Evolutionary conservation across 2,113 vertebrate genomes (phyloP).

Genomic region (Sminthopsis crassicaudata): DNA sequence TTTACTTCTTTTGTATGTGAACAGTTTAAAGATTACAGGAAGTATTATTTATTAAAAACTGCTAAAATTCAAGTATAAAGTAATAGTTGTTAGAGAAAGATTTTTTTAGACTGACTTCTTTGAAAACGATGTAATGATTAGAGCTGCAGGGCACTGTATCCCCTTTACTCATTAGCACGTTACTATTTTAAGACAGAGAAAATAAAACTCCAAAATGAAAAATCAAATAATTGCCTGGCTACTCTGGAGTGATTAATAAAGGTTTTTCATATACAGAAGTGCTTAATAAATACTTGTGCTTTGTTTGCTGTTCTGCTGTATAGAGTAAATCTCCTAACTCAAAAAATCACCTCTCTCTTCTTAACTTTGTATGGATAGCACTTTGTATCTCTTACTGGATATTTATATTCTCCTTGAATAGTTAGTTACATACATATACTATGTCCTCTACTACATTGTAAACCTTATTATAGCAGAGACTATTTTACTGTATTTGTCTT

Average conservation of each 20-base stretch:
- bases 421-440: not conserved
- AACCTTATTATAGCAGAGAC: too few species aligned
- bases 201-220: not conserved
- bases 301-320: not conserved
- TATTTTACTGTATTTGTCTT: too few species aligned
- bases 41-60: not conserved
- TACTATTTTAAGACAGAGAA: not conserved
- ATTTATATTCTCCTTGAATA: not conserved
- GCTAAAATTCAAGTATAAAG: not conserved
- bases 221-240: not conserved
- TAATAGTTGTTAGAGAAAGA: not conserved
- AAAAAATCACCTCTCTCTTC: not conserved
- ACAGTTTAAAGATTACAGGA: not conserved
- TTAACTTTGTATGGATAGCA: not conserved
- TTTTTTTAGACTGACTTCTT: not conserved
- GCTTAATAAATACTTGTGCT: not conserved
- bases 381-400: not conserved
- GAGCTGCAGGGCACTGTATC: not conserved
- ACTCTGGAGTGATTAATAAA: not conserved
- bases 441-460: not conserved
- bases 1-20: not conserved
- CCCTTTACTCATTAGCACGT: not conserved
- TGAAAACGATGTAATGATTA: not conserved
- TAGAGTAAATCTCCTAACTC: not conserved
- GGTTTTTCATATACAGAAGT: not conserved